Conservation (phyloP, 2,113 vertebrate genomes). For the Struthidea cinerea region DNA sequence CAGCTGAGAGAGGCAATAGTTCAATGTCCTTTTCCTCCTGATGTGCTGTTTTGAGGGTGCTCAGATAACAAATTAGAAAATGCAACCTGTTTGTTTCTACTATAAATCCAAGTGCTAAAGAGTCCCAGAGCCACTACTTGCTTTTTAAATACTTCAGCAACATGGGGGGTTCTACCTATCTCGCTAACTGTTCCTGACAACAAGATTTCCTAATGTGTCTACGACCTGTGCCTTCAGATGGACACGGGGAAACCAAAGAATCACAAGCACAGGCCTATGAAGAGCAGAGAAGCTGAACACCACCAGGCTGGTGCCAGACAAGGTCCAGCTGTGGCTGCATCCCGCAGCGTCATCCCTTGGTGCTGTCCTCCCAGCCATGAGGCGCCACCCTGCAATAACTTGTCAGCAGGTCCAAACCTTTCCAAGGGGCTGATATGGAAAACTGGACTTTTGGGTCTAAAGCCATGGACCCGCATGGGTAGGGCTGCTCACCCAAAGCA, state of each 20-base stretch:
- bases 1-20: not conserved
- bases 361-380: not conserved
- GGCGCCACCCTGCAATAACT: rapidly evolving
- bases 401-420: not conserved
- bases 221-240: not conserved
- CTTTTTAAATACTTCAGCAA: not conserved
- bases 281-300: not conserved
- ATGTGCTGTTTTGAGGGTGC: not conserved
- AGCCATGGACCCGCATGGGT: rapidly evolving
- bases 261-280: not conserved
- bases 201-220: not conserved
- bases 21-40: not conserved
- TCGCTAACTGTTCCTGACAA: not conserved
- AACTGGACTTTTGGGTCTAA: not conserved
- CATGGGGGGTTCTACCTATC: rapidly evolving
- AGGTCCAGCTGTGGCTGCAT: not conserved
- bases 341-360: not conserved
- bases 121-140: not conserved
- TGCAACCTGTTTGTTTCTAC: not conserved
- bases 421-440: not conserved
- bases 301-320: not conserved
- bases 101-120: not conserved
- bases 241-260: not conserved
- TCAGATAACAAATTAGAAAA: not conserved
- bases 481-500: not conserved